A percentile compares a stretch with the other conserved stretches of the same genome.
Conservation (phyloP, 2,888 invertebrate genomes). For the Napeogenes inachia region DNA sequence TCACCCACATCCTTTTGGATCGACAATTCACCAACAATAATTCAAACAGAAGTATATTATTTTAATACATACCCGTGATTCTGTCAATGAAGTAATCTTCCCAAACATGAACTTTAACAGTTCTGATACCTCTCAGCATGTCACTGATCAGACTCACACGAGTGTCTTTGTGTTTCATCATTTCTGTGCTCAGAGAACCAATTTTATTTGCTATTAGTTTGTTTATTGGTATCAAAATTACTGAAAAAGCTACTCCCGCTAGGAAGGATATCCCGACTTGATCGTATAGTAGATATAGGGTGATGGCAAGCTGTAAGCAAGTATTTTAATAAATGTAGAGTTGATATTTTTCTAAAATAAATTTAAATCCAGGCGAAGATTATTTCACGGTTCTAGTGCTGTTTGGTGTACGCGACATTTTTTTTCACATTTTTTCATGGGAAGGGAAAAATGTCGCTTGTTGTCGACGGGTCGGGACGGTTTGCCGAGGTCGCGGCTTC, state of each 20-base stretch:
- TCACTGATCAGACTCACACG: slow-evolving; percentile 93
- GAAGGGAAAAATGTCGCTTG: no score
- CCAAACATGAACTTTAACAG: slow-evolving; percentile 96
- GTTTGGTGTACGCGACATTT: no score
- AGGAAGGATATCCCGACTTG: slow-evolving; percentile 95
- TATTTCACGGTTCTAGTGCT: no score
- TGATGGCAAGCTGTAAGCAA: slow-evolving; percentile 82
- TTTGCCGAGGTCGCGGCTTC: no score
- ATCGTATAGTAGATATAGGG: slow-evolving; percentile 88
- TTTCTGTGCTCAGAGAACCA: slow-evolving; percentile 86
- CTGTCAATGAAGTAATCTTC: slow-evolving; percentile 89
- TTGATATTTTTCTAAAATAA: no score
- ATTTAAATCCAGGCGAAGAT: no score
- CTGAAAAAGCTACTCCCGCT: slow-evolving; percentile 91
- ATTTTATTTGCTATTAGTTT: slow-evolving; percentile 93
- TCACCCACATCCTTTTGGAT: no score
- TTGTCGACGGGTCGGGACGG: no score
- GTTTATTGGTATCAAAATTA: slow-evolving; percentile 95
- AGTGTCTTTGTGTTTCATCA: slow-evolving; percentile 95
- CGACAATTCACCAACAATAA: neutral
- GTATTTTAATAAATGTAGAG: no score
- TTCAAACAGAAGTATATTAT: no score
- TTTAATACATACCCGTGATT: slow-evolving; percentile 76
- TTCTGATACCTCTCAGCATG: slow-evolving; percentile 89
- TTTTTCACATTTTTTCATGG: no score